These are phyloP conservation scores for Festucalex cinctus DNA, from an alignment of 2,113 vertebrate species.

Conservation along the genomic window DNA sequence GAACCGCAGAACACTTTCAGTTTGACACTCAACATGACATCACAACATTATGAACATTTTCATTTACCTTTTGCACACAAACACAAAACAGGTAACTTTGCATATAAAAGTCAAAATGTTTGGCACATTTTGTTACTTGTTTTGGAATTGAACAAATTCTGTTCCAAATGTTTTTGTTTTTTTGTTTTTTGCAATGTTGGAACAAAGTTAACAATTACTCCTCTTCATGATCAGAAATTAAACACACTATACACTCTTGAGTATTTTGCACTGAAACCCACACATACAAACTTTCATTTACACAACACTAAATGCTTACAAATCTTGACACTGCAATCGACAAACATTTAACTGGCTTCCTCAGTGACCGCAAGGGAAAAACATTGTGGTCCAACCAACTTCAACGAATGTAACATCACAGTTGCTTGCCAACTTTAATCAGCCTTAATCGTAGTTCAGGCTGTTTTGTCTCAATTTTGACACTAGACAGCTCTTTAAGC, in stretches of 20 bases:
- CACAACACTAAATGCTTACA: slow-evolving; percentile 35
- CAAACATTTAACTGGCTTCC: slow-evolving; percentile 19
- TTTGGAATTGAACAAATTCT: slow-evolving; percentile 12
- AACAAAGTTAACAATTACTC: slow-evolving; percentile 10
- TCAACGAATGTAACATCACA: background rate
- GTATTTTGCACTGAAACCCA: slow-evolving; percentile 16
- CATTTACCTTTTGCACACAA: slow-evolving; percentile 21
- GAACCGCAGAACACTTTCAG: slow-evolving; percentile 13
- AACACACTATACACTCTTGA: slow-evolving; percentile 10
- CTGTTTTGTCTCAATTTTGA: background rate
- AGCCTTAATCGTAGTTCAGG: background rate
- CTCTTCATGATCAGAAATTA: background rate
- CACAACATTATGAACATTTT: slow-evolving; percentile 23
- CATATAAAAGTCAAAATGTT: slow-evolving; percentile 20
- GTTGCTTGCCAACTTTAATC: background rate
- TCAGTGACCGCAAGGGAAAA: slow-evolving; percentile 17
- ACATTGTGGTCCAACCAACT: slow-evolving; percentile 10
- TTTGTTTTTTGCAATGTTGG: background rate
- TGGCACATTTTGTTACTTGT: slow-evolving; percentile 40
- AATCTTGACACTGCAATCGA: slow-evolving; percentile 26
- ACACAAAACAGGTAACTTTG: slow-evolving; percentile 19
- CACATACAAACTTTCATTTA: slow-evolving; percentile 26
- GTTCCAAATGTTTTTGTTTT: background rate
- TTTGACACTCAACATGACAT: background rate
- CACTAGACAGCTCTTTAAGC: background rate